Percentiles rank a stretch among this genome's conserved stretches.
phyloP scores from a whole-genome alignment of 2,888 invertebrate species.

The Protodeltote pygarga region DNA sequence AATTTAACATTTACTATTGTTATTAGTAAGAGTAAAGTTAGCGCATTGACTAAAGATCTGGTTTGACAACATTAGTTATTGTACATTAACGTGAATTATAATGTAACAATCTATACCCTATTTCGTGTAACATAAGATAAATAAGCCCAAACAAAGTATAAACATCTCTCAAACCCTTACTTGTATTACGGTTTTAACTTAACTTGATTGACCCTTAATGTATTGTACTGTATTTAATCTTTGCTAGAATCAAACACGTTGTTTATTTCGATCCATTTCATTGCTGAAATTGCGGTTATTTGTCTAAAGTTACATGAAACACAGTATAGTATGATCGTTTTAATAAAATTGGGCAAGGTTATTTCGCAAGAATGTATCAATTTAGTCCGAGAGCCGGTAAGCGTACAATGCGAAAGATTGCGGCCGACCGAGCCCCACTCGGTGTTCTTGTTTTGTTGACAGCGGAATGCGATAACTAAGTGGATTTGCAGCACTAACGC shows the following conservation, averaged over 20 bases:
- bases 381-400: constrained; percentile 78
- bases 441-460: constrained; percentile 79
- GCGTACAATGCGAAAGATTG: constrained; percentile 76
- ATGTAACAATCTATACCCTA: constrained; percentile 62
- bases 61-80: constrained; percentile 22
- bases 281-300: no score
- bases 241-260: no score
- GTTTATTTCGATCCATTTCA: no score
- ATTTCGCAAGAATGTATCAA: constrained; percentile 84
- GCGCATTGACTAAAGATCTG: constrained; percentile 12
- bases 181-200: no score
- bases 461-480: constrained; percentile 81
- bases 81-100: constrained; percentile 44
- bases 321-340: constrained; percentile 77
- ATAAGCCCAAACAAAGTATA: no score
- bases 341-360: constrained; percentile 82
- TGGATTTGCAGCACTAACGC: constrained; percentile 71
- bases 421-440: constrained; percentile 66
- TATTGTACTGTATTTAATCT: no score
- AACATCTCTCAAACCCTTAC: no score
- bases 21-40: constrained; percentile 1
- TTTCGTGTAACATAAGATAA: no score
- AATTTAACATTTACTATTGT: background rate
- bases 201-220: no score
- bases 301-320: no score